Evolutionary conservation across 1,140 invertebrate genomes (phyloP), one percentile per base, ranked within the genome.

Genomic region (Caenorhabditis remanei): DNA sequence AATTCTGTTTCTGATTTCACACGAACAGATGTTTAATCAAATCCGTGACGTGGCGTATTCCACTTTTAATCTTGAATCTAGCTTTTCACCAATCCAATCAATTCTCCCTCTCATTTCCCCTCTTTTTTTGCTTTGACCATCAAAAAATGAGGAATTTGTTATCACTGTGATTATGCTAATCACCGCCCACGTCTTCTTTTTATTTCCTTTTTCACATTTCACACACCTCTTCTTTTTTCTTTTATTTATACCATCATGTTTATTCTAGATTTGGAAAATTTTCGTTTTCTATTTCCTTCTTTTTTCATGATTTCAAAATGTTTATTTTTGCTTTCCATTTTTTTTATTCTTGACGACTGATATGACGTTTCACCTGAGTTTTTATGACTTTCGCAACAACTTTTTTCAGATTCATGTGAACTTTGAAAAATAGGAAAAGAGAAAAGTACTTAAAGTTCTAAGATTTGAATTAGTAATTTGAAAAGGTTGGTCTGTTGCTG

Each of bases 111-210:
- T 63, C 24, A 1, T 63, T 8, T 32, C 13, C 40, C 3, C 11
- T 63, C n/a, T 58, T 53, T 53, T 53, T 53, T 53, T 16, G 32
- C 32, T 53, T 16, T 53, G 1, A 53, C 50, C 50, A 16, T n/a
- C 14, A 58, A 58, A 58, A 58, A 58, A 58, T 19, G 19, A 58
- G 55, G 24, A 63, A 24, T 8, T 6, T 63, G 61, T 63, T 63
- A 63, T 63, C 61, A 63, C n/a, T 63, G 3, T 71, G 65, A 71
- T 71, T 71, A 71, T 71, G 2, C 43, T 71, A 71, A 71, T 71
- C 5, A 48, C 61, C 61, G 61, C 61, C 61, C 61, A 63, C 65
- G 65, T 16, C 43, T 71, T 71, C 41, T 71, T 48, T 19, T 71
- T 71, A 19, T 7, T 6, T 32, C 32, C 32, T 0, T 32, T 32